Conservation (phyloP, 53 echinoderm and acorn worm species). For the Patiria pectinifera region DNA sequence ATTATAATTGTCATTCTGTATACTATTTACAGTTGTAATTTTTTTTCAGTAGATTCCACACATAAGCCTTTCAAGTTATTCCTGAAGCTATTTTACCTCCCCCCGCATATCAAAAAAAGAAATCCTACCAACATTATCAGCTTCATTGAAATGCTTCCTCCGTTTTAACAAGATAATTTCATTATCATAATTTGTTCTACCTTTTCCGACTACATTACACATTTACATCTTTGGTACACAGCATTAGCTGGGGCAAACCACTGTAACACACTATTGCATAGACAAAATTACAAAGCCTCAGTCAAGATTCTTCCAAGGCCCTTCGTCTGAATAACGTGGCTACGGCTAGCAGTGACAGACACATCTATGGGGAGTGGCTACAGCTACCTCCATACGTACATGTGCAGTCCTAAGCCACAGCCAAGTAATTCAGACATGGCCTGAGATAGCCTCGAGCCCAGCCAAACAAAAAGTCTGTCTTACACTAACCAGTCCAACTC, state of each 20-base stretch:
- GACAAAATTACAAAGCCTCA: constrained; percentile 53
- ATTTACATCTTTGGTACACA: constrained; percentile 62
- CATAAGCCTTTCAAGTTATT: constrained; percentile 3
- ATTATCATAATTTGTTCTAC: constrained; percentile 16
- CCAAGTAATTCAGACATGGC: too few relatives aligned
- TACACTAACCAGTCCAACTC: too few relatives aligned
- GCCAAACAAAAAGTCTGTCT: too few relatives aligned
- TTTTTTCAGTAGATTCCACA: constrained; percentile 35
- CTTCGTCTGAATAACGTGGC: background rate
- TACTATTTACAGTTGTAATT: constrained; percentile 45
- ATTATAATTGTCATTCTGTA: constrained; percentile 27
- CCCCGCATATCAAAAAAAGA: background rate
- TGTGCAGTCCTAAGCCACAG: too few relatives aligned
- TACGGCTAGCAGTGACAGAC: background rate
- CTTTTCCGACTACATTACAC: constrained; percentile 3
- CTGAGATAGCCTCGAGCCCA: too few relatives aligned
- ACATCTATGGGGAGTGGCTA: too few relatives aligned
- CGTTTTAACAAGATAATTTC: constrained; percentile 19
- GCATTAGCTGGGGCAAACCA: constrained; percentile 20
- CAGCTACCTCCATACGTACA: too few relatives aligned
- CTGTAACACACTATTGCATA: constrained; percentile 59
- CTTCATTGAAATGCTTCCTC: background rate
- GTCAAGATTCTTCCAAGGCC: background rate
- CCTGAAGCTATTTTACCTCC: background rate
- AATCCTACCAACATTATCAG: background rate